Evolutionary conservation across 2,888 invertebrate genomes (phyloP), one percentile per base, ranked within the genome.

Genomic region (Hirtodrosophila trivittata): DNA sequence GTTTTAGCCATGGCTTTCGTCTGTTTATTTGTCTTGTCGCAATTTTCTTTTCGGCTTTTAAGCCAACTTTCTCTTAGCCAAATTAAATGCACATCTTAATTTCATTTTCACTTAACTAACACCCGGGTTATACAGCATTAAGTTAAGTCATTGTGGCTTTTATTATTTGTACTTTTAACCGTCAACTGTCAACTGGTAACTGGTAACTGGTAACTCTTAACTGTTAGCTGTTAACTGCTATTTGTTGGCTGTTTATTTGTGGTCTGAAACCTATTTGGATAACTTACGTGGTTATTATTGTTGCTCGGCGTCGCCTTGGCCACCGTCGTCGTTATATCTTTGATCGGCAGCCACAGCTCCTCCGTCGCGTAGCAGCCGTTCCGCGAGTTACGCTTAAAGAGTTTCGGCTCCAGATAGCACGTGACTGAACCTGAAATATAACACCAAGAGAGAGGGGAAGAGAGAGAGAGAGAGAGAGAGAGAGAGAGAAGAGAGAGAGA

Each of bases 331-430:
- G 85, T 90, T 58, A 91, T 90, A 59, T 91, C 91, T 69, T 89
- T 91, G 25, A 91, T 89, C 6, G 90, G 90, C 68, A 89, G 66
- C 91, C 91, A 91, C 6, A 91, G 74, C 68, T 91, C 91, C 41
- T 90, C 90, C 1, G 89, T 90, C 28, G 85, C 50, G 68, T 85
- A 91, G 9, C 81, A 70, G 8, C 90, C 89, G 35, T 69, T 87
- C 37, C 86, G 77, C 1, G 84, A 12, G 63, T 89, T 89, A 33
- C 89, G 89, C 47, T 88, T 88, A 46, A 91, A 91, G 9, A 89
- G 68, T 73, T 91, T 91, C 30, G 90, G 87, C 63, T 91, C 90
- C 51, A 91, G 80, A 60, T 90, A 91, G 57, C 90, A 91, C n/a
- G 91, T 91, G 1, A 91, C 91, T n/a, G 91, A 89, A 12, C 91